These are phyloP conservation scores for Callithrix jacchus DNA, from an alignment of 2,113 vertebrate genomes.

Conservation along the genomic window DNA sequence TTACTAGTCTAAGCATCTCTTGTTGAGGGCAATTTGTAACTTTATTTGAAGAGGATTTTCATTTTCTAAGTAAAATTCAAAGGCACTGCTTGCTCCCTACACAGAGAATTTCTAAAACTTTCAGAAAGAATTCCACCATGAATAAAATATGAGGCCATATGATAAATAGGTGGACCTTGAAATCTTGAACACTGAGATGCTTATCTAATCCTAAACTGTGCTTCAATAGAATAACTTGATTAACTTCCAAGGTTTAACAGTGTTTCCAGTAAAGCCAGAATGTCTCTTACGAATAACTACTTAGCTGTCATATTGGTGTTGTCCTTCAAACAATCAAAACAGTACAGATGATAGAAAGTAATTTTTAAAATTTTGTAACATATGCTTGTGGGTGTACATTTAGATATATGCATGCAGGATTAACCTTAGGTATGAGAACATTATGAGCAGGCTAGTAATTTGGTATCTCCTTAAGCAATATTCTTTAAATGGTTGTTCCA, in stretches of 20 bases:
- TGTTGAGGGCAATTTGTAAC: neutral
- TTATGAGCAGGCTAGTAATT: neutral
- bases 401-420: neutral
- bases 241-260: conserved; percentile 36
- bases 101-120: conserved; percentile 31
- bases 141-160: conserved; percentile 48
- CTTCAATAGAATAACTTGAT: conserved; percentile 25
- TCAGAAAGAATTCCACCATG: neutral
- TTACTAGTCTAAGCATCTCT: neutral
- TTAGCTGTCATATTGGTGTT: neutral
- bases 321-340: conserved; percentile 20
- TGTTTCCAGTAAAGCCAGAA: neutral
- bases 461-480: neutral
- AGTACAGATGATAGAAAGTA: neutral
- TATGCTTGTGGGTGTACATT: neutral
- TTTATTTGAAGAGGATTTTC: conserved; percentile 28
- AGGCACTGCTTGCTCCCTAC: neutral
- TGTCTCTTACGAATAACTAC: neutral
- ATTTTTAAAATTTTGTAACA: neutral
- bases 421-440: neutral
- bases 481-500: neutral
- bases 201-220: neutral
- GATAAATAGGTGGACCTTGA: conserved; percentile 18
- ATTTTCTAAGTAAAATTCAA: conserved; percentile 8
- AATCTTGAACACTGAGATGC: neutral